Percentiles rank a stretch among this genome's conserved stretches.
These are phyloP conservation scores for Drosophila takahashii DNA, from an alignment of 1,140 invertebrate genomes.

Conservation along the genomic window DNA sequence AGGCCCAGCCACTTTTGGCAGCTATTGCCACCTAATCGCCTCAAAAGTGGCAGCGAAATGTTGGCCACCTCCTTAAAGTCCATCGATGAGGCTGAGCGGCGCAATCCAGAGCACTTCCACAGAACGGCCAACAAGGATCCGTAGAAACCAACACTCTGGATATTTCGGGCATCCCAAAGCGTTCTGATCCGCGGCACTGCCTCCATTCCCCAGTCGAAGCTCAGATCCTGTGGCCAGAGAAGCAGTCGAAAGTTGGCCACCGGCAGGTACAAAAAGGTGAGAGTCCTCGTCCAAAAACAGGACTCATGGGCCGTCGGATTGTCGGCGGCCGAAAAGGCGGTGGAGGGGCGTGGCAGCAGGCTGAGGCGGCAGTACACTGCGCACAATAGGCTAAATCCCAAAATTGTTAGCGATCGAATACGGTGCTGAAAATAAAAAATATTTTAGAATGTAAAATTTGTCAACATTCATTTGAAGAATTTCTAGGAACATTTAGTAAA, in stretches of 20 bases:
- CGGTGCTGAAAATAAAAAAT: conserved; percentile 87
- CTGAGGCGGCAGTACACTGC: conserved; percentile 88
- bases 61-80: conserved; percentile 49
- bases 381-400: conserved; percentile 86
- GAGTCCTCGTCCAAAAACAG: conserved; percentile 88
- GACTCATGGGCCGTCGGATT: conserved; percentile 93
- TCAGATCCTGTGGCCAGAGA: conserved; percentile 91
- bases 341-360: conserved; percentile 87
- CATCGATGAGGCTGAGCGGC: conserved; percentile 7
- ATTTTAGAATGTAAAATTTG: background rate
- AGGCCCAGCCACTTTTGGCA: conserved; percentile 52
- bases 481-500: too few relatives aligned
- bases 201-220: conserved; percentile 98
- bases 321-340: conserved; percentile 93
- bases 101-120: conserved; percentile 60
- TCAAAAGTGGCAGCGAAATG: conserved; percentile 54
- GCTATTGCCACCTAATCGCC: conserved; percentile 47
- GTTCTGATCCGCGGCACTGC: conserved; percentile 92
- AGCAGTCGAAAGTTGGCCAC: conserved; percentile 93
- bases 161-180: conserved; percentile 90
- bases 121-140: conserved; percentile 85
- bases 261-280: conserved; percentile 95
- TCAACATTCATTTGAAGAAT: too few relatives aligned
- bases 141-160: conserved; percentile 90
- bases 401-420: conserved; percentile 87